Evolutionary conservation across 2,888 invertebrate genomes (phyloP), one percentile per base, ranked within the genome.

Genomic region (Chironomus riparius): DNA sequence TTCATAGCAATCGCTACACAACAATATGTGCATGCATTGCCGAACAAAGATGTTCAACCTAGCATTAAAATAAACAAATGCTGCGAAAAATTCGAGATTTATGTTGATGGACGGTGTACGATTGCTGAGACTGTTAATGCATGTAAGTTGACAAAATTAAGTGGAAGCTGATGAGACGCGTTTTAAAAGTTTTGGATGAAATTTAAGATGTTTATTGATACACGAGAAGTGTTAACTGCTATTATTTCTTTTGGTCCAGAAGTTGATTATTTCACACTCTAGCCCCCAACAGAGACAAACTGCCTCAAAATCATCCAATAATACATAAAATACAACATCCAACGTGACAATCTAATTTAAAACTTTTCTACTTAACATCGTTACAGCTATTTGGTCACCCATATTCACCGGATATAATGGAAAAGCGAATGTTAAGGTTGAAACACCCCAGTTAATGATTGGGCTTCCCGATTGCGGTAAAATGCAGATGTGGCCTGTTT

Each of bases 31-130:
- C 22, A 56, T 13, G 76, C 76, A 21, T 76, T 68, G 38, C 76
- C 76, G 69, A 76, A 47, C 15, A 76, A 76, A 69, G 76, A 68
- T 38, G 38, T 68, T 56, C 68, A 70, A 65, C 69, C 78, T 68
- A 82, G 85, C 21, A 85, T 91, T 28, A 86, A 86, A 80, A 88
- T 94, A 78, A 91, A 91, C 81, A 94, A 94, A 86, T 94, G 94
- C 81, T 94, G 94, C 83, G 90, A 90, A 81, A 83, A 85, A 73
- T 86, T 89, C 79, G 91, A 93, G 82, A 84, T 93, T 76, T 87
- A 90, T 82, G 85, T 92, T 61, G 91, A 91, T 80, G 86, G 86
- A 76, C 84, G 85, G 77, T 93, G 93, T 82, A 87, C 87, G 80
- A 85, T 87, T 80, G 86, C 88, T 68, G 86, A 88, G 80, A 85